Base-by-base conservation (phyloP, 2,797 vertebrate genomes). In the Enteromius fasciolatus region DNA sequence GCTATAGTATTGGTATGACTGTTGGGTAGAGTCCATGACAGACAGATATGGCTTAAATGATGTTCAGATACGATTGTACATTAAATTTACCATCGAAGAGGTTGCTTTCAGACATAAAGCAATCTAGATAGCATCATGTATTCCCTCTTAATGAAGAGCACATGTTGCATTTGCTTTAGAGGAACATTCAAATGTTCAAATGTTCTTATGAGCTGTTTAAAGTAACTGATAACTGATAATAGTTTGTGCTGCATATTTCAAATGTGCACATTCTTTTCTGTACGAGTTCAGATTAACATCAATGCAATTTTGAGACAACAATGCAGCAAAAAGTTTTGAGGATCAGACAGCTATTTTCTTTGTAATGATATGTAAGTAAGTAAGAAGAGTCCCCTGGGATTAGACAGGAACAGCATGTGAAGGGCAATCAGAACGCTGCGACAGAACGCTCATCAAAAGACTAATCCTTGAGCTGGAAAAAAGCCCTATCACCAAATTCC, bases 381-480 rank as follows among this genome's bases (percentile, higher is more conserved):
- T 23, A 75, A 76, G 9, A 12, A 25, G 54, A 80, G 67, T 57
- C 36, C n/a, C 68, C 23, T 1, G 7, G 78, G 66, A 69, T 59
- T 59, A 69, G 17, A 44, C 66, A 20, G 48, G 33, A 57, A 57
- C 50, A 57, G 14, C 31, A 57, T 39, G 18, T 41, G 78, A 41
- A 80, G 52, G 52, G 78, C 25, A 72, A 46, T 63, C 39, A 78
- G 33, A 23, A 57, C 7, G 3, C 28, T 44, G 33, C 0, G 36
- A 80, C 66, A 80, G 66, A 69, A 59, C 15, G 8, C 33, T 59
- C 64, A 74, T 75, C 73, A 75, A 76, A 82, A 41, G 31, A 67
- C 23, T 31, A 75, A 82, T 82, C 48, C n/a, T 76, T 67, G 33
- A 15, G 23, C 31, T 66, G 59, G 48, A 81, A 81, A 52, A 41